Conservation (phyloP, 2,888 invertebrate genomes). For the Lycaena phlaeas region DNA sequence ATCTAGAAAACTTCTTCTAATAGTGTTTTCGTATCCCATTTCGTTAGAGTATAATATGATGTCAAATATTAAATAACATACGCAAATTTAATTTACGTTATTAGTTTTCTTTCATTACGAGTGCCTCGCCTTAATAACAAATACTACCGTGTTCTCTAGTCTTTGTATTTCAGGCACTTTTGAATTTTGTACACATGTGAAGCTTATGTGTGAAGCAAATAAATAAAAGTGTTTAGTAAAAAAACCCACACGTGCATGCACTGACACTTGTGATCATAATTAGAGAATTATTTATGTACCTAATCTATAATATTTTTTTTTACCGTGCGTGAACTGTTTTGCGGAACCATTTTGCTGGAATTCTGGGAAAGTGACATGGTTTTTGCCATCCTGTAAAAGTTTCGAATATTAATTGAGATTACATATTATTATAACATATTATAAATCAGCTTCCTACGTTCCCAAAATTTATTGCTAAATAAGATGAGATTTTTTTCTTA, state of each 20-base stretch:
- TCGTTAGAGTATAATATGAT: too few relatives aligned
- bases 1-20: too few relatives aligned
- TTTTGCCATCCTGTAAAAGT: conserved; percentile 83
- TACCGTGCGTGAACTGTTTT: conserved; percentile 91
- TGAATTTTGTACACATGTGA: background rate
- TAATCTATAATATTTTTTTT: conserved; percentile 79
- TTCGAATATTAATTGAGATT: conserved; percentile 5
- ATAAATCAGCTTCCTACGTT: too few relatives aligned
- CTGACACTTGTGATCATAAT: conserved; percentile 65
- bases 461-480: too few relatives aligned
- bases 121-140: too few relatives aligned
- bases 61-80: too few relatives aligned
- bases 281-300: conserved; percentile 71
- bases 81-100: too few relatives aligned
- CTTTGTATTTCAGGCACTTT: background rate
- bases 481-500: too few relatives aligned
- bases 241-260: conserved; percentile 66
- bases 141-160: background rate
- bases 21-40: too few relatives aligned
- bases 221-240: conserved; percentile 15
- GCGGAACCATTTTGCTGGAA: conserved; percentile 91
- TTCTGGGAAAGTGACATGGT: conserved; percentile 91
- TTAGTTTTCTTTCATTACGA: too few relatives aligned
- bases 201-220: conserved; percentile 13
- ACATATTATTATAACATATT: too few relatives aligned